Evolutionary conservation across 2,888 invertebrate genomes (phyloP).

Genomic region (Idaea aversata): DNA sequence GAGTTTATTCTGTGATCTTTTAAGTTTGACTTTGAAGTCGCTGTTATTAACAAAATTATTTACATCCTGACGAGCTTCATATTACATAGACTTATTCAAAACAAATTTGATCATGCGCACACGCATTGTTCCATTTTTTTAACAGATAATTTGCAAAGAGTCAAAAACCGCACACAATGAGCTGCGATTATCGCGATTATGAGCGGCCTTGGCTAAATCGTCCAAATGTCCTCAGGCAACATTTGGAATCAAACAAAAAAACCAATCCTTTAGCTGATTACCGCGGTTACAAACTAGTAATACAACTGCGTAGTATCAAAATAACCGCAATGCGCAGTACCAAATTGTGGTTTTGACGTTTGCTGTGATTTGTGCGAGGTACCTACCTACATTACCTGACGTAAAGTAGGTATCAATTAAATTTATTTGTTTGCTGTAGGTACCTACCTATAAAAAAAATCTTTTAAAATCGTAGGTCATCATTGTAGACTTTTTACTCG

Average conservation of each 20-base stretch:
- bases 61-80: no score
- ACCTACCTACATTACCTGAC: not conserved
- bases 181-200: conserved; percentile 10
- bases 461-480: no score
- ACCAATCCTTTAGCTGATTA: conserved; percentile 36
- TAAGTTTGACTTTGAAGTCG: no score
- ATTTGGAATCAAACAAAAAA: conserved; percentile 39
- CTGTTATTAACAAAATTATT: no score
- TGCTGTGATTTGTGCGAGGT: not conserved
- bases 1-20: no score
- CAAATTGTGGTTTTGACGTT: not conserved
- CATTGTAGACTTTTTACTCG: no score
- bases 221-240: conserved; percentile 42
- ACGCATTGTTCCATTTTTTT: not conserved
- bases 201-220: conserved; percentile 24
- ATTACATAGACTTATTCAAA: no score
- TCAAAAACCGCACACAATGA: not conserved
- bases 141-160: not conserved
- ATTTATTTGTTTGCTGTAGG: no score
- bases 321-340: conserved; percentile 28
- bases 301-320: conserved; percentile 37
- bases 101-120: not conserved
- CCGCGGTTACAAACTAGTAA: conserved; percentile 16
- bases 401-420: not conserved
- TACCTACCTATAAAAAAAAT: no score